Evolutionary conservation across 2,113 vertebrate genomes (phyloP).

Genomic region (Chaetorhynchus papuensis): DNA sequence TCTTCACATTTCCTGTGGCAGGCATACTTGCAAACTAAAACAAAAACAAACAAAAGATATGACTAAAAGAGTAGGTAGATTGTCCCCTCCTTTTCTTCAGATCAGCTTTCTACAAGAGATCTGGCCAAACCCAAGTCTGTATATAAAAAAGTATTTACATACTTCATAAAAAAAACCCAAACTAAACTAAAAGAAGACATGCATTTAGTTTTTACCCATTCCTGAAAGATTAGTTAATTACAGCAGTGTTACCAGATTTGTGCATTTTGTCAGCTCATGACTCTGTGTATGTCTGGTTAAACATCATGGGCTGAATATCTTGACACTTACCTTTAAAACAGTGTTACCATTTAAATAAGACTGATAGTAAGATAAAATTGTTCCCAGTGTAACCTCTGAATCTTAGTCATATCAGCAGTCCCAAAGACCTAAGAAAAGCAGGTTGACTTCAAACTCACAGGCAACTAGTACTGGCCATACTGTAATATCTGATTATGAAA

Average conservation of each 20-base stretch:
- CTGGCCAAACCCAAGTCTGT: background rate
- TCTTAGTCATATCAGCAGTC: background rate
- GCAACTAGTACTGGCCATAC: background rate
- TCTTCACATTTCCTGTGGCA: slow-evolving; percentile 74
- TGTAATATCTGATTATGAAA: background rate
- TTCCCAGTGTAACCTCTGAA: background rate
- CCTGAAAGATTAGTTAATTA: background rate
- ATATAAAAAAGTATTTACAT: background rate
- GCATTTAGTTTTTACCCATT: no score
- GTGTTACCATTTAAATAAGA: background rate
- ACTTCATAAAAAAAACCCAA: no score
- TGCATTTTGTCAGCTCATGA: background rate
- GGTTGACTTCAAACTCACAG: background rate
- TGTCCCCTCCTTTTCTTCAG: background rate
- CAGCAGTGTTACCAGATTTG: background rate
- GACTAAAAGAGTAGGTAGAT: background rate
- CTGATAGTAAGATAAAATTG: background rate
- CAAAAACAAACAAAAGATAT: background rate
- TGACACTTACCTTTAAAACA: background rate
- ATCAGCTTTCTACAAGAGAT: background rate
- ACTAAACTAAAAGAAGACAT: no score
- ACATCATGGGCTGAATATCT: background rate
- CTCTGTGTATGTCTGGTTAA: background rate
- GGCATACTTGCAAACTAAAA: slow-evolving; percentile 73
- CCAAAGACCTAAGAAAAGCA: background rate